Percentiles rank a stretch among this genome's conserved stretches.
Evolutionary conservation across 2,888 invertebrate species (phyloP).

Genomic region (Glomeris marginata): DNA sequence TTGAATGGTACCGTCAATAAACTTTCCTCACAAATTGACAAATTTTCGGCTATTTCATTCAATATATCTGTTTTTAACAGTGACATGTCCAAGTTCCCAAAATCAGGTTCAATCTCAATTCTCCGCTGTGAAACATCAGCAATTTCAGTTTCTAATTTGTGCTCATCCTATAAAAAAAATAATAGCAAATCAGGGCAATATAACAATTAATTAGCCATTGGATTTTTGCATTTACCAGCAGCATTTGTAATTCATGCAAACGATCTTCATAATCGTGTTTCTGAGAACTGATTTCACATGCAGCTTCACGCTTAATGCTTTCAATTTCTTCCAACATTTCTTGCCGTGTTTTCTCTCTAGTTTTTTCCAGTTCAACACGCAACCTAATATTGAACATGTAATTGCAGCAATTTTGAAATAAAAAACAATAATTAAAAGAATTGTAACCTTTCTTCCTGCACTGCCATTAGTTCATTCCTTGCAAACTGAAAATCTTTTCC

Average conservation of each 20-base stretch:
- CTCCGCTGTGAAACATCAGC: not conserved
- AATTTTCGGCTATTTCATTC: no score
- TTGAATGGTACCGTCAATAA: no score
- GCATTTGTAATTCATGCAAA: constrained; percentile 1
- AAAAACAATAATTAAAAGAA: no score
- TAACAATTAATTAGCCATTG: no score
- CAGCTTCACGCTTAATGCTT: not conserved
- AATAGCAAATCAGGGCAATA: no score
- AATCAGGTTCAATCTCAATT: no score
- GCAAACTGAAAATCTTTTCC: constrained; percentile 4
- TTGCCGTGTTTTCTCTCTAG: constrained; percentile 1
- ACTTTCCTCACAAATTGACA: no score
- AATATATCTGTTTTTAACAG: no score
- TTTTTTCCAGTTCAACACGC: not conserved
- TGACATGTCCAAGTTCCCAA: no score
- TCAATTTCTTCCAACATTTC: constrained; percentile 9
- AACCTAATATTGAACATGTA: no score
- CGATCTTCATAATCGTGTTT: constrained; percentile 4
- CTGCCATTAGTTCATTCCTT: not conserved
- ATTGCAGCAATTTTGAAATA: no score
- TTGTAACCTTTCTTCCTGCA: constrained; percentile 2
- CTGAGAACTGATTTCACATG: not conserved
- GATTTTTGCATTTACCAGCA: not conserved
- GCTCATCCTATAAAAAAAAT: not conserved
- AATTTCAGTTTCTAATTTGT: not conserved